Percentiles rank a stretch among this genome's conserved stretches.
These are phyloP conservation scores for Zaprionus capensis DNA, from an alignment of 1,140 invertebrate species.

Conservation along the genomic window DNA sequence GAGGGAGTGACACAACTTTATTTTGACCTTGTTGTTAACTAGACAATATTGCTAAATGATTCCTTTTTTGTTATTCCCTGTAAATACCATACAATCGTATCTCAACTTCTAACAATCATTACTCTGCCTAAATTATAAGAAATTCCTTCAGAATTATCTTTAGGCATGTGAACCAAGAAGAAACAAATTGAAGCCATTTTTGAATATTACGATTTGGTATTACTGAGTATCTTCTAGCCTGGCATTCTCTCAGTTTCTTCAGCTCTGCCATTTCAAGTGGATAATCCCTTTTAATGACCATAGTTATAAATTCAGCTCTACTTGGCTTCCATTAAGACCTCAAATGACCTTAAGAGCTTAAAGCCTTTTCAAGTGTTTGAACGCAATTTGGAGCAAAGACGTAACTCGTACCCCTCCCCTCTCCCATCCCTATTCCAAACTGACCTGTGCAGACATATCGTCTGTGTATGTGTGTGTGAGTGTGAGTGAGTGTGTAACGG, in stretches of 20 bases:
- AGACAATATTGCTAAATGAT: background rate
- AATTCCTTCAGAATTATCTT: too few species aligned
- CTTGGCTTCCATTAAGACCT: background rate
- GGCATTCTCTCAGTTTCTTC: background rate
- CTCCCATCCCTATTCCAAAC: background rate
- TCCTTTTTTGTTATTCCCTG: background rate
- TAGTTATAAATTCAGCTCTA: constrained; percentile 3
- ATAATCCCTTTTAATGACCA: constrained; percentile 3
- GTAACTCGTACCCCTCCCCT: background rate
- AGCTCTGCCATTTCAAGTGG: background rate
- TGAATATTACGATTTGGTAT: background rate
- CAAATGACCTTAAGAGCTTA: constrained; percentile 5
- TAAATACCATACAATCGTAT: too few species aligned
- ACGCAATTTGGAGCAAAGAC: constrained; percentile 15
- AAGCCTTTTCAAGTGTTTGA: constrained; percentile 10
- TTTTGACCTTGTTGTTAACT: background rate
- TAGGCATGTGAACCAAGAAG: background rate
- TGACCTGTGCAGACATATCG: constrained; percentile 12
- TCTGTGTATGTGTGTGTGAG: background rate
- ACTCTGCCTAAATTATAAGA: too few species aligned
- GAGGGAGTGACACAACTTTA: background rate
- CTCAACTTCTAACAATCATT: too few species aligned
- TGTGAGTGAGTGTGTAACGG: constrained; percentile 1
- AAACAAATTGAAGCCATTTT: background rate
- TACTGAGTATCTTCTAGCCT: background rate